Percentiles rank a stretch among this genome's conserved stretches.
Evolutionary conservation across 92 coral and sea anemone species (phyloP).

Genomic region (Palythoa caribaeorum): DNA sequence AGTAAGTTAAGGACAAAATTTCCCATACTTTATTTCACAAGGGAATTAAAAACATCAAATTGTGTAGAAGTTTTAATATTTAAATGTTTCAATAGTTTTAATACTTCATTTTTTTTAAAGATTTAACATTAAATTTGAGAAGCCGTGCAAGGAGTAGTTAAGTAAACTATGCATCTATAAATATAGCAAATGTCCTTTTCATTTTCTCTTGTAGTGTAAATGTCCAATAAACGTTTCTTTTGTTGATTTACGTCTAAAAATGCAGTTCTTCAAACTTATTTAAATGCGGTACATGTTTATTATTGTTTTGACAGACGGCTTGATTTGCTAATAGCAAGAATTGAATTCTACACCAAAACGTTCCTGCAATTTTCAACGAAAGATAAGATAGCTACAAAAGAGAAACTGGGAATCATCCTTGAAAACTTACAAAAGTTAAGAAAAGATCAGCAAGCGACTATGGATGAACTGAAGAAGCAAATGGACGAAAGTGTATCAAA

Average conservation of each 20-base stretch:
- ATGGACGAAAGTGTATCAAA: not conserved
- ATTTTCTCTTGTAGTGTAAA: not conserved
- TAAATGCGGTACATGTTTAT: not conserved
- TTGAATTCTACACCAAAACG: conserved; percentile 5
- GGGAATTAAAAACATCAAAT: not conserved
- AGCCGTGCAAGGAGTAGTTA: too few species aligned
- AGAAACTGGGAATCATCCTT: not conserved
- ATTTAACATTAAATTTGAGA: too few species aligned
- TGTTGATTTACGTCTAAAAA: too few species aligned
- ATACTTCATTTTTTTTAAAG: too few species aligned
- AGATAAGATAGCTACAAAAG: not conserved
- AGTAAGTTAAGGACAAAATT: conserved; percentile 13
- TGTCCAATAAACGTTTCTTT: not conserved
- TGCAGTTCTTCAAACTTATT: not conserved
- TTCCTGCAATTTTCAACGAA: conserved; percentile 22
- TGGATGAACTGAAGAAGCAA: conserved; percentile 1
- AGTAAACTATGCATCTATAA: too few species aligned
- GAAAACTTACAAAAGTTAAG: not conserved
- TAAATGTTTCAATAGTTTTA: too few species aligned
- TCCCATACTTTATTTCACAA: not conserved
- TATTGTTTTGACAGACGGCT: conserved; percentile 29
- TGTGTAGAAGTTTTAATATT: too few species aligned
- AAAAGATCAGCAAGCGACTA: not conserved
- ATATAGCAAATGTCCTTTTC: too few species aligned
- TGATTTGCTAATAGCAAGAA: conserved; percentile 3